These are phyloP conservation scores for Rafetus swinhoei DNA, from an alignment of 2,113 vertebrate genomes.

Conservation along the genomic window DNA sequence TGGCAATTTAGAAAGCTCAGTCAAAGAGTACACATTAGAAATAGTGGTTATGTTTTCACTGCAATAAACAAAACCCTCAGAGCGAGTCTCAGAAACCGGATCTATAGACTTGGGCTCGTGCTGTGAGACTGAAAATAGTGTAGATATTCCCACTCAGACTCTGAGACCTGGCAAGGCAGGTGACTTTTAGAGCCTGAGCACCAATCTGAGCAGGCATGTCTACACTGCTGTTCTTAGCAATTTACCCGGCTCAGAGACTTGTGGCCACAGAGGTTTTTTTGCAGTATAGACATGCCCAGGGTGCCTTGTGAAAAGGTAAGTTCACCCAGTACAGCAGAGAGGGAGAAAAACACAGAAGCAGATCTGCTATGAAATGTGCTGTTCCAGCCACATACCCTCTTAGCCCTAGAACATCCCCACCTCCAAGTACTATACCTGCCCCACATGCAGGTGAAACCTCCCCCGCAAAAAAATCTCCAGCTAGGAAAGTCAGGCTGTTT, in stretches of 20 bases:
- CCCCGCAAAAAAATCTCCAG: neutral
- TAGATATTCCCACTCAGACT: neutral
- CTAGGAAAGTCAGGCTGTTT: neutral
- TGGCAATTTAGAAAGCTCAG: neutral
- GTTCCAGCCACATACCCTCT: fast-evolving
- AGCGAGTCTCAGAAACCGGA: neutral
- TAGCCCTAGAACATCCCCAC: neutral
- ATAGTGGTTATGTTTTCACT: neutral
- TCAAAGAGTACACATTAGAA: neutral
- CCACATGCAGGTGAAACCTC: fast-evolving
- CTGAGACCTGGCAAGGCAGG: neutral
- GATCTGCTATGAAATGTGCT: neutral
- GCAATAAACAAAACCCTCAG: neutral
- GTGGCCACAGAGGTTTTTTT: neutral
- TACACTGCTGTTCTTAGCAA: neutral
- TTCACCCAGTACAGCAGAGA: neutral
- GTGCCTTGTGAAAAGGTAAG: neutral
- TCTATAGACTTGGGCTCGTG: neutral
- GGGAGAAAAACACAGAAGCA: neutral
- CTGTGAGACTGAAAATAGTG: neutral
- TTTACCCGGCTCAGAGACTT: neutral
- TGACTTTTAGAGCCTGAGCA: neutral
- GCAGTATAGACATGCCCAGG: neutral
- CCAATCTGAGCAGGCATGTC: too few relatives aligned
- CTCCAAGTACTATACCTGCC: neutral